A percentile compares a stretch with the other conserved stretches of the same genome.
Evolutionary conservation across 2,113 vertebrate genomes (phyloP).

Genomic region (Tetrax tetrax): DNA sequence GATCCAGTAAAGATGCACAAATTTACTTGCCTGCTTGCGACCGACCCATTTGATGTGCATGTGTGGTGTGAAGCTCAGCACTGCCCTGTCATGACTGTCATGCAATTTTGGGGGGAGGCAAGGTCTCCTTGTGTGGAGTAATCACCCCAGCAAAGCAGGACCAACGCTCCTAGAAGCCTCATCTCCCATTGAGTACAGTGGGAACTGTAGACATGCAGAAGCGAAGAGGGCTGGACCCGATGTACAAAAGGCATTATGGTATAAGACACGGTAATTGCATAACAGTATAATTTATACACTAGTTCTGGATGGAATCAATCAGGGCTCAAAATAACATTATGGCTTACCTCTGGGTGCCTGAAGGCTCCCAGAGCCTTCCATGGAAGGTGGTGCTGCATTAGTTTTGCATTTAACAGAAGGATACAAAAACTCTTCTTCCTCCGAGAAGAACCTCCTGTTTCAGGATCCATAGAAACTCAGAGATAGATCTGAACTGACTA

Average conservation of each 20-base stretch:
- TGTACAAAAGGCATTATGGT: fast-evolving
- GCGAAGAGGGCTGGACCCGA: not conserved
- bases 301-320: not conserved
- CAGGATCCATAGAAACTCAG: not conserved
- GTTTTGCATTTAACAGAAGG: not conserved
- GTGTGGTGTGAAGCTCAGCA: not conserved
- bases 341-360: not conserved
- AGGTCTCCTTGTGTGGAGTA: not conserved
- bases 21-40: not conserved
- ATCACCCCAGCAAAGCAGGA: not conserved
- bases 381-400: not conserved
- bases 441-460: not conserved
- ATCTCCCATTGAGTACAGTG: not conserved
- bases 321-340: not conserved
- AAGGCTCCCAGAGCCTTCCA: not conserved
- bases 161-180: not conserved
- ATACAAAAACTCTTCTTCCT: not conserved
- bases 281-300: not conserved
- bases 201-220: not conserved
- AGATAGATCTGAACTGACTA: not conserved
- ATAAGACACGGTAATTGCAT: not conserved
- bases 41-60: not conserved
- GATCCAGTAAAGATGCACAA: not conserved
- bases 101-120: fast-evolving
- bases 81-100: not conserved